Evolutionary conservation across 1,140 invertebrate genomes (phyloP), one percentile per base, ranked within the genome.

Genomic region (Belonocnema kinseyi): DNA sequence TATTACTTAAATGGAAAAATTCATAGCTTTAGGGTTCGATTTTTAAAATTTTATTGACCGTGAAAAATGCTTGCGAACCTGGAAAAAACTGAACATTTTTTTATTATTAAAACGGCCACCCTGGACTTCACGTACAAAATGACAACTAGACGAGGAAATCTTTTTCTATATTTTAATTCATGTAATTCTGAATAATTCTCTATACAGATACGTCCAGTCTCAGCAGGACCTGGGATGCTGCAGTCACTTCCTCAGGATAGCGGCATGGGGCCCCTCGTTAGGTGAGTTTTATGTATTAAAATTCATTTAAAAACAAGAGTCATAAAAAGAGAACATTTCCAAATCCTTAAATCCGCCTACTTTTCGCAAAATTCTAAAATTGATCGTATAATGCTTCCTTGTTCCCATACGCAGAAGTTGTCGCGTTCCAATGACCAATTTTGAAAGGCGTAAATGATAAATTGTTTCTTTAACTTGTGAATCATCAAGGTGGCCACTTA

Each of bases 191-290:
- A 46, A 26, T 61, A 72, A 61, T 53, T 79, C 72, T 11, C 79
- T 86, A 82, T 21, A 80, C 87, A 95, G 94, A 91, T 93, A 87
- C 92, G 94, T 85, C 94, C 94, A 83, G 90, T 94, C 81, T 94
- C 94, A 66, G 90, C 92, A 72, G 93, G 93, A 79, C 92, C 93
- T 72, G 92, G 92, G 72, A 83, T 93, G 56, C 86, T 93, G 54
- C 92, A 93, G 82, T 89, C 88, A 84, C 89, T 92, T 73, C 88
- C 93, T 50, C 88, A 92, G 77, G 92, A 93, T 81, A 85, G 86
- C 76, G 88, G 83, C 80, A 89, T 91, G 85, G 91, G 92, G 80
- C 92, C 92, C 83, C 89, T 93, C 87, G 92, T 93, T 88, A 94
- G 93, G 93, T 93, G 86, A 91, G 82, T 73, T 73, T 73, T 17